Base-by-base conservation (phyloP, 2,888 invertebrate species). In the Sylvicola cinctus region DNA sequence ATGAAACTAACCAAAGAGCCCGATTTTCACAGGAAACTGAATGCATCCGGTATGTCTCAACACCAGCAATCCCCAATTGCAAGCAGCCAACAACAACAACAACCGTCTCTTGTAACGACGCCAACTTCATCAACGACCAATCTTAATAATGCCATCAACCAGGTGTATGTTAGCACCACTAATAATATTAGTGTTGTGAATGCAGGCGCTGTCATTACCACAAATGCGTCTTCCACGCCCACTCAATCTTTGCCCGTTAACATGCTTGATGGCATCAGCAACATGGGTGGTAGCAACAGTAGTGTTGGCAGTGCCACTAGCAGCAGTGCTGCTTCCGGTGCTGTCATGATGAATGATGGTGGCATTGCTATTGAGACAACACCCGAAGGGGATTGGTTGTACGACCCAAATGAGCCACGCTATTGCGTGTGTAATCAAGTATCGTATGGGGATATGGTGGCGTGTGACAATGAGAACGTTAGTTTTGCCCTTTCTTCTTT, bases 381-480 rank as follows among this genome's bases (percentile, higher is more conserved):
- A 0, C 36, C 68, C 41, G 75, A 78, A 47, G 72, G 74, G 8
- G 87, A 88, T 52, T 91, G 90, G 87, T 75, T 79, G 1, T 85
- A 81, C 47, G 93, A 93, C 61, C 91, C 93, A 2, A 90, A 95
- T 58, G 96, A 95, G 57, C 93, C 91, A 1, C 65, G 83, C 44
- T 95, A 95, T 60, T 95, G 93, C 56, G 72, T 91, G 46, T 95
- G 95, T 60, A 91, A 93, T 61, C 90, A 95, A 60, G 88, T 93
- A 14, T 90, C 90, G 0, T 95, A 93, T 50, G 95, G 95, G 2
- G 90, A 91, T 54, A 96, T 96, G 96, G 93, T 98, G 29, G 96
- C 95, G 39, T 96, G 98, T 62, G 96, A 98, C 62, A 95, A 95
- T 58, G 81, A 84, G 55, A 84, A 88, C 51, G 88, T 88, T 56